Evolutionary conservation across 2,113 vertebrate genomes (phyloP), one percentile per base, ranked within the genome.

Genomic region (Talpa occidentalis): DNA sequence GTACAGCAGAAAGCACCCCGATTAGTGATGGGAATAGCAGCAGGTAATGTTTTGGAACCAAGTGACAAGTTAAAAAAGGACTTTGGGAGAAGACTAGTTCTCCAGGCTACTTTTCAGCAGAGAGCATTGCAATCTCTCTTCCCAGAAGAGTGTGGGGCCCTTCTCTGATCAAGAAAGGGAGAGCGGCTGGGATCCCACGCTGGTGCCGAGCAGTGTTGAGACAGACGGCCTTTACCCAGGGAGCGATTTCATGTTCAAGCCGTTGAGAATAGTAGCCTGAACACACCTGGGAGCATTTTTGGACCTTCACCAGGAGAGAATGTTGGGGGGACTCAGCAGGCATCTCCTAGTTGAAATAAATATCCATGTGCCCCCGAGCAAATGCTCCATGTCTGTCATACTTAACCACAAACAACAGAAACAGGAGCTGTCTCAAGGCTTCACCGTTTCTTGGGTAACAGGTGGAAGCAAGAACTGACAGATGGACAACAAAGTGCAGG

Each of bases 31-130:
- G 17, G 30, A 95, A 93, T n/a, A 49, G 66, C 2, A 0, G n/a
- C 30, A 78, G 93, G 76, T 88, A 92, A 96, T 92, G 87, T 89
- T 62, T 96, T 67, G 77, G 87, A 95, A 97, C 72, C 76, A 89
- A 93, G 28, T 56, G 93, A 89, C 49, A 70, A 77, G 60, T 81
- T 91, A 89, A 77, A 35, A n/a, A 67, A 95, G 54, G 16, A 66
- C 44, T 81, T 81, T 37, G 22, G 66, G 79, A 42, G 73, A 56
- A n/a, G 89, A 79, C 21, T 26, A 47, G 64, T 54, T 93, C 80
- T 87, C 72, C 64, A 59, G 44, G 37, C 81, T 90, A n/a, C 49
- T 59, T 82, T 64, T 69, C 21, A 40, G 28, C 19, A 37, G 64
- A 78, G 17, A 16, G 26, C 11, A 28, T 82, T 91, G 79, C 35